phyloP scores from a whole-genome alignment of 1,140 invertebrate species.

The Eumaeus atala region DNA sequence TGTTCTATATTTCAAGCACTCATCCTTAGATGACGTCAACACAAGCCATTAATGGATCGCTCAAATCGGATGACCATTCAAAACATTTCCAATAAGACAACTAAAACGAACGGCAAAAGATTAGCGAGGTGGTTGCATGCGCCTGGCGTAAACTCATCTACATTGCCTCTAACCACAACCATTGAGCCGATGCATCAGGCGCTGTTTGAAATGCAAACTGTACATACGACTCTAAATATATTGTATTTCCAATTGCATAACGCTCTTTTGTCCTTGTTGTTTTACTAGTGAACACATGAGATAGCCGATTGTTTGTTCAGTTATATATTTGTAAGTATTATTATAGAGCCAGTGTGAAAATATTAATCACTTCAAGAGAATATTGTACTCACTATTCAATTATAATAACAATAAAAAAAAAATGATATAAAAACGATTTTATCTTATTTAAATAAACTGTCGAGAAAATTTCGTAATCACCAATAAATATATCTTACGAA shows the following conservation, averaged over 20 bases:
- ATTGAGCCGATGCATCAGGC: slow-evolving; percentile 29
- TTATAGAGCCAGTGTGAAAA: too few relatives aligned
- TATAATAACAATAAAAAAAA: too few relatives aligned
- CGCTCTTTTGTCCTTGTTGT: slow-evolving; percentile 1
- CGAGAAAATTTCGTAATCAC: too few relatives aligned
- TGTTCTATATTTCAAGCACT: neutral
- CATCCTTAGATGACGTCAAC: slow-evolving; percentile 1
- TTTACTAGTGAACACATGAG: neutral
- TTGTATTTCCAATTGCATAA: slow-evolving; percentile 1
- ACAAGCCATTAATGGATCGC: too few relatives aligned
- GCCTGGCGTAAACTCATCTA: slow-evolving; percentile 35
- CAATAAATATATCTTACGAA: too few relatives aligned
- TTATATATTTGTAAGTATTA: neutral
- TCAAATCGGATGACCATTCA: too few relatives aligned
- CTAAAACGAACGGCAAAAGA: slow-evolving; percentile 22
- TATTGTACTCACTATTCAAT: too few relatives aligned
- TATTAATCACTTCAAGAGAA: too few relatives aligned
- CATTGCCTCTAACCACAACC: slow-evolving; percentile 32
- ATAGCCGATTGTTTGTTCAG: neutral
- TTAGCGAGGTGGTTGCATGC: slow-evolving; percentile 28
- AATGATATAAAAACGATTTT: too few relatives aligned
- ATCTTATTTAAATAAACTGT: too few relatives aligned
- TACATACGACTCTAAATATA: slow-evolving; percentile 1
- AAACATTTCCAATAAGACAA: slow-evolving; percentile 14
- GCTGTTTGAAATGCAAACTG: slow-evolving; percentile 24